Evolutionary conservation across 2,888 invertebrate species (phyloP), one percentile per base, ranked within the genome.

Genomic region (Byasa hedistus): DNA sequence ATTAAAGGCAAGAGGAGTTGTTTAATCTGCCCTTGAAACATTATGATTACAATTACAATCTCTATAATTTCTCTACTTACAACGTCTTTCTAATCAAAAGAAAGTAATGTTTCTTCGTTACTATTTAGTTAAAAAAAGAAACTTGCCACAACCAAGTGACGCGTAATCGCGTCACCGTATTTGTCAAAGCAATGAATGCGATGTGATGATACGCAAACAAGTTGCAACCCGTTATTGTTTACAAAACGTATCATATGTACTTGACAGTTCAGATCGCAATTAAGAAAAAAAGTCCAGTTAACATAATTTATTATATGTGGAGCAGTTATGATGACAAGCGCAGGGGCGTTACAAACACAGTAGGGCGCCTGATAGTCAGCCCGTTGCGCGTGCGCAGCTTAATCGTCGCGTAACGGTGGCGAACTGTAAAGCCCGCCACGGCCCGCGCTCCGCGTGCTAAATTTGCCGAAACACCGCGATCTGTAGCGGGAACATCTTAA

Each of bases 361-460:
- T 61, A 73, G 70, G 76, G 71, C 71, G 73, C 64, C 65, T 70
- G 74, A 75, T 77, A 77, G 77, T 78, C 74, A 71, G 75, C 73
- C 75, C 79, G 77, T 73, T 81, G 85, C 86, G 85, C 86, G 80
- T 82, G 87, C 87, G 83, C 85, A 75, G 76, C 80, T 82, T 91
- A 89, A 90, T 90, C 86, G 86, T 76, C 83, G 83, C 86, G 87
- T 91, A 90, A 90, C 91, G 90, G 91, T 89, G 85, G 90, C 84
- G 76, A 89, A 90, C 91, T 89, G 91, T 91, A 91, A 88, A 89
- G 86, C 84, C 75, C 85, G 87, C 87, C 83, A 88, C 88, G 89
- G 87, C 82, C 81, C 81, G 84, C 86, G 84, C 82, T 51, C 67
- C 82, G 84, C 87, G 90, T 90, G 90, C 91, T 90, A 89, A 91